These are phyloP conservation scores for Nothocercus julius DNA, from an alignment of 2,113 vertebrate genomes.

Conservation along the genomic window DNA sequence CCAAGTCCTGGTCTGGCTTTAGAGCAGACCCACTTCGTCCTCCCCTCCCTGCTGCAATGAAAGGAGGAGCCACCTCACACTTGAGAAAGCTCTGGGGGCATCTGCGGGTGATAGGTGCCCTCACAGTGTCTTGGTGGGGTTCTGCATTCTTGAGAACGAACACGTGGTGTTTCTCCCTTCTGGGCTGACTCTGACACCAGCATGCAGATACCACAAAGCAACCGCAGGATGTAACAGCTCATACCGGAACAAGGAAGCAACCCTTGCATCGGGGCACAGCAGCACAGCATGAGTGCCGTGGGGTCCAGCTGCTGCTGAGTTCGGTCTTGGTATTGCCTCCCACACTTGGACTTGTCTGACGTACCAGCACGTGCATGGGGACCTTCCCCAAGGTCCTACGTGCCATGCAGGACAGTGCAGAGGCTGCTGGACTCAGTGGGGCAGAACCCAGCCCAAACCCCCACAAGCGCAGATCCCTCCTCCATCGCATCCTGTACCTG, in stretches of 20 bases:
- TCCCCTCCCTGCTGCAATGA: background rate
- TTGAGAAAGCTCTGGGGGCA: background rate
- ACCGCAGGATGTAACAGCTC: accelerated
- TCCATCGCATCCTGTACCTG: background rate
- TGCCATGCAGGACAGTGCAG: too few species aligned
- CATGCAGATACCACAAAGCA: background rate
- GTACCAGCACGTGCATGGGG: background rate
- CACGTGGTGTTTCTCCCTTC: background rate
- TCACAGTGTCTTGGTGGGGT: background rate
- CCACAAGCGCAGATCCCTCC: background rate
- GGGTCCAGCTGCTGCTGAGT: background rate
- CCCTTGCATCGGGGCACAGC: accelerated
- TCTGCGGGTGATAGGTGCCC: too few species aligned
- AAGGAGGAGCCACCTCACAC: background rate
- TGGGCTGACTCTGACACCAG: background rate
- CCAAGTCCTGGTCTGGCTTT: too few species aligned
- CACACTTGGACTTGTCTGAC: background rate
- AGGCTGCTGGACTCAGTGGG: too few species aligned
- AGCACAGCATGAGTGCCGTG: accelerated
- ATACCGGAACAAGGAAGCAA: background rate
- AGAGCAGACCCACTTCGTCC: too few species aligned
- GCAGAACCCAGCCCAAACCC: background rate
- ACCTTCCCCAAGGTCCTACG: background rate
- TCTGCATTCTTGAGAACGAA: background rate
- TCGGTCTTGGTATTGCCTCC: background rate